These are phyloP conservation scores for Tapera naevia DNA, from an alignment of 2,797 vertebrate genomes.

Conservation along the genomic window DNA sequence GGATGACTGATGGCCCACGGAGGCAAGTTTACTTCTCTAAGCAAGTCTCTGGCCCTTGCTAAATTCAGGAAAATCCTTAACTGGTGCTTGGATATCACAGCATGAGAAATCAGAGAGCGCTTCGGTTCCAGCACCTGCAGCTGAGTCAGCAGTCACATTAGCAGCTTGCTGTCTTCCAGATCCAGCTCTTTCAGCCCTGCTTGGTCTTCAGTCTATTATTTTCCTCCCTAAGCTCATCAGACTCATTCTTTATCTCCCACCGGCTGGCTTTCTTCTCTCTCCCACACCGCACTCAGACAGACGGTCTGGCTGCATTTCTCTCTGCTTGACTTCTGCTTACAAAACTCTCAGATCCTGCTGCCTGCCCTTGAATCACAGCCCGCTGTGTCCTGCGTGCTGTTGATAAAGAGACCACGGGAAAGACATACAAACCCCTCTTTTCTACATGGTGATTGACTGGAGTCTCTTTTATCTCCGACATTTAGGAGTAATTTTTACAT, in stretches of 20 bases:
- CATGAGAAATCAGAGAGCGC: neutral
- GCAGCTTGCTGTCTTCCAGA: neutral
- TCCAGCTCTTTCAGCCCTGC: neutral
- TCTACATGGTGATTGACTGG: rapidly evolving
- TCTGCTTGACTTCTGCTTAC: conserved; percentile 19
- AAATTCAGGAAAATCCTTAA: neutral
- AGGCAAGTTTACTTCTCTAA: neutral
- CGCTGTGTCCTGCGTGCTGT: neutral
- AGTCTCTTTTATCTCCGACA: rapidly evolving
- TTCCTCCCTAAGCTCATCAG: conserved; percentile 24
- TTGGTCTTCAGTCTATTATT: conserved; percentile 39
- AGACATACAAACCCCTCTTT: neutral
- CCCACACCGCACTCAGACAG: neutral
- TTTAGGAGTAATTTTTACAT: neutral
- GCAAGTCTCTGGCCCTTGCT: neutral
- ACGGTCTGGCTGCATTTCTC: neutral
- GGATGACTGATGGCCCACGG: rapidly evolving
- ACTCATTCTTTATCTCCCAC: conserved; percentile 39
- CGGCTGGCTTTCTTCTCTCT: neutral
- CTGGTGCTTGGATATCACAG: neutral
- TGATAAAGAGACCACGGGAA: neutral
- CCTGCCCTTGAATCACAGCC: neutral
- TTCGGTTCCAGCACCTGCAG: neutral
- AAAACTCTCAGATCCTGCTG: neutral
- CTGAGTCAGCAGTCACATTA: neutral